Base-by-base conservation (phyloP, 1,140 invertebrate species). In the Colletes gigas region DNA sequence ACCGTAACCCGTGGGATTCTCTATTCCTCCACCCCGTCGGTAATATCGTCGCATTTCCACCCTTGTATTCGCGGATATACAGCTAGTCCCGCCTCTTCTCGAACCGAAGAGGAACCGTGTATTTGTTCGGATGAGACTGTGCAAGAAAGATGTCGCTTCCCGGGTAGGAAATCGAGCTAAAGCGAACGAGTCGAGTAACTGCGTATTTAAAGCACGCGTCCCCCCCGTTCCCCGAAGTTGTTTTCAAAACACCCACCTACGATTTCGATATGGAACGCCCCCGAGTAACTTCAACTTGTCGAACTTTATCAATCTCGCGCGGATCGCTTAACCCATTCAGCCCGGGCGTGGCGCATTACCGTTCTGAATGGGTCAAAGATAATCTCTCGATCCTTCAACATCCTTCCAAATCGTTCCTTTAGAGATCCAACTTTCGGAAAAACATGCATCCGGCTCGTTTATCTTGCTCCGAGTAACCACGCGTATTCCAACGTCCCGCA, bases 381-480 rank as follows among this genome's bases (percentile, higher is more conserved):
- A 14, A 17, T 14, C 12, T 14, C 17, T 4, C 54, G 54, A 55
- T 14, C 54, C 12, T 14, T 55, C 41, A 17, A 30, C 30, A 30
- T 30, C 30, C 30, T 30, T 30, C 30, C 30, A 30, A 30, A 30
- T 30, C 30, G 55, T 30, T 50, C 39, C 19, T 57, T 44, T 54
- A 15, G 19, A 17, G 62, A 19, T 50, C 52, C 12, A 30, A 50
- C 30, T 19, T 60, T 54, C 44, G 30, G 19, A 50, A 50, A 30
- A 55, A 30, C 60, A 79, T 60, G 71, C 21, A 79, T 73, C 69
- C 69, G 8, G 50, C 17, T 54, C 59, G 47, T 79, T 79, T 79
- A 79, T 79, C 77, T 65, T 15, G 14, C 4, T 7, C 3, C 30
- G 44, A 17, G 15, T 21, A n/a, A n/a, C 12, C 9, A 10, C 14